Evolutionary conservation across 1,140 invertebrate species (phyloP).

Genomic region (Drosophila auraria): DNA sequence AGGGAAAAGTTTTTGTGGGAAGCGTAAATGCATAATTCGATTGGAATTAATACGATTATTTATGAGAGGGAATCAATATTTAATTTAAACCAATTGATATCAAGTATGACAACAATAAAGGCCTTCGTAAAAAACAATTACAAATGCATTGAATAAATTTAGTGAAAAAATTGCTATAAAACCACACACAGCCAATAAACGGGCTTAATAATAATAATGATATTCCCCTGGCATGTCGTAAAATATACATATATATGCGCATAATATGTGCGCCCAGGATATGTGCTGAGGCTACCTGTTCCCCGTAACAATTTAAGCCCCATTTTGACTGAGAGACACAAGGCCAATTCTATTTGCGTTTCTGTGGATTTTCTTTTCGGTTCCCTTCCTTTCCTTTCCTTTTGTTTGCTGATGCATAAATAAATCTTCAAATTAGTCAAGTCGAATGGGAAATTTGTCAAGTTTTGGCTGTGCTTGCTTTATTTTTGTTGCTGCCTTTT

Average conservation of each 20-base stretch:
- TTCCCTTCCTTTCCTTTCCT: slow-evolving; percentile 8
- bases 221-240: slow-evolving; percentile 22
- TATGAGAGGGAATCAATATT: slow-evolving; percentile 18
- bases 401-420: slow-evolving; percentile 50
- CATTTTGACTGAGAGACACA: slow-evolving; percentile 23
- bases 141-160: slow-evolving; percentile 47
- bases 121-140: slow-evolving; percentile 25
- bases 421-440: slow-evolving; percentile 59
- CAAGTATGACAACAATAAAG: neutral
- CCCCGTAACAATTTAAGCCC: slow-evolving; percentile 27
- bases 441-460: slow-evolving; percentile 49
- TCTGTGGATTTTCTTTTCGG: slow-evolving; percentile 29
- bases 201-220: slow-evolving; percentile 44
- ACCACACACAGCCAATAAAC: slow-evolving; percentile 19
- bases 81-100: slow-evolving; percentile 16
- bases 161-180: slow-evolving; percentile 14
- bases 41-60: slow-evolving; percentile 36
- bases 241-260: slow-evolving; percentile 15
- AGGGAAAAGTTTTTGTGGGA: neutral
- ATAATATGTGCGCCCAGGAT: slow-evolving; percentile 14
- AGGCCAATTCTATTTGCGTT: slow-evolving; percentile 52
- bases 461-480: slow-evolving; percentile 14
- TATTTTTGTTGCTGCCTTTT: neutral
- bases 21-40: slow-evolving; percentile 12
- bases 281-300: slow-evolving; percentile 29